Percentiles rank a stretch among this genome's conserved stretches.
Conservation (phyloP, 2,797 vertebrate species). For the Synanceia verrucosa region DNA sequence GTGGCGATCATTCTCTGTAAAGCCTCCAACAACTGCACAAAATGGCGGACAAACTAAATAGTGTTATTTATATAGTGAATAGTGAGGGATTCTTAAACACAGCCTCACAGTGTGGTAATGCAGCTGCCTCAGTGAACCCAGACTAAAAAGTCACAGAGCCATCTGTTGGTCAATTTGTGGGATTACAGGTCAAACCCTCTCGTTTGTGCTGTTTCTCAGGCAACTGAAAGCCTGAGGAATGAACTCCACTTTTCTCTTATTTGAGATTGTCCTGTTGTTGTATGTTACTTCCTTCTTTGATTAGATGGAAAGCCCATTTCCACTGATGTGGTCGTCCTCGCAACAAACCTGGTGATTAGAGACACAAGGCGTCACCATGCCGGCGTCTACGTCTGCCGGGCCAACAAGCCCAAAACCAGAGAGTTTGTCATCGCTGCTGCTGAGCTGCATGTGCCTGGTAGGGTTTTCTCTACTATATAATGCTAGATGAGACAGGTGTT, state of each 20-base stretch:
- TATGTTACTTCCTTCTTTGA: constrained; percentile 43
- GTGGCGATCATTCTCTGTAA: background rate
- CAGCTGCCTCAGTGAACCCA: constrained; percentile 8
- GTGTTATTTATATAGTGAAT: constrained; percentile 29
- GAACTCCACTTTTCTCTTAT: constrained; percentile 16
- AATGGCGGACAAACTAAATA: constrained; percentile 28
- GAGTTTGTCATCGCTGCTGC: constrained; percentile 91
- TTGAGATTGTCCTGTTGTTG: constrained; percentile 6
- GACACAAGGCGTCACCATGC: constrained; percentile 90
- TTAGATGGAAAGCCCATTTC: constrained; percentile 94
- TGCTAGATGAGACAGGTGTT: too few relatives aligned
- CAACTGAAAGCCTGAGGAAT: constrained; percentile 43
- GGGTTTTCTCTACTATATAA: constrained; percentile 40
- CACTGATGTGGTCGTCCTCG: constrained; percentile 91
- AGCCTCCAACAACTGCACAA: constrained; percentile 2
- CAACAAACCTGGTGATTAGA: constrained; percentile 93
- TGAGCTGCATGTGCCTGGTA: constrained; percentile 93
- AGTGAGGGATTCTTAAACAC: constrained; percentile 20
- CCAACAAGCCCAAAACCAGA: constrained; percentile 94
- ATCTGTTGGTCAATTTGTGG: constrained; percentile 56
- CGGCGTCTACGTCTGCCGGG: constrained; percentile 93
- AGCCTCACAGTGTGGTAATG: constrained; percentile 7
- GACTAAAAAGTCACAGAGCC: constrained; percentile 56
- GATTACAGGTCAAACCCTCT: constrained; percentile 40
- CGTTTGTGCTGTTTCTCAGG: constrained; percentile 42